phyloP scores from a whole-genome alignment of 2,113 vertebrate genomes.

The Tricholaema leucomelas region DNA sequence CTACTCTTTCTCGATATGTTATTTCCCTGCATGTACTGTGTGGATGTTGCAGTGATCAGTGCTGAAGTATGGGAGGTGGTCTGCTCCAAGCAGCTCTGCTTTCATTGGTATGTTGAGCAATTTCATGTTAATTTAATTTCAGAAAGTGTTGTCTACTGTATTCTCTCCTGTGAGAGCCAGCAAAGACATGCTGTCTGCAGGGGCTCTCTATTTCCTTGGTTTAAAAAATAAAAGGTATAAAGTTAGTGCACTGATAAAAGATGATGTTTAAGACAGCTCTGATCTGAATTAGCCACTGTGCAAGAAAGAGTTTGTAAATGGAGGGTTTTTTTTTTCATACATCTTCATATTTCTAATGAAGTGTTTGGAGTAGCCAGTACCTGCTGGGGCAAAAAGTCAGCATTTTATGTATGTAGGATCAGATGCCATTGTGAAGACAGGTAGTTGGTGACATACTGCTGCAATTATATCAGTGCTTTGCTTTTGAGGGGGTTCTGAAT shows the following conservation, averaged over 20 bases:
- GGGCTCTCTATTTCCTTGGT: neutral
- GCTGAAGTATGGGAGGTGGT: neutral
- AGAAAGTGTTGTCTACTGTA: neutral
- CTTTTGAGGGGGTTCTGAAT: neutral
- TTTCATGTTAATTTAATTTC: neutral
- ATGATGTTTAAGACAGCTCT: neutral
- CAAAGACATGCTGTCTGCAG: fast-evolving
- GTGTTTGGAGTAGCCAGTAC: neutral
- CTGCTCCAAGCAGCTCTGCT: neutral
- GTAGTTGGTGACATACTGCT: neutral
- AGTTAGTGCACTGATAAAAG: neutral
- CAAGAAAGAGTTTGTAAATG: neutral
- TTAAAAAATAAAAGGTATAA: neutral
- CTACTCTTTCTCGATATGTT: neutral
- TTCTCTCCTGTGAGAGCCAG: neutral
- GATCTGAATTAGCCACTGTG: neutral
- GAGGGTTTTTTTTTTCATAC: neutral
- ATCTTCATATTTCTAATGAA: neutral
- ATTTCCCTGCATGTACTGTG: neutral
- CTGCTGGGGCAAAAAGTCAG: neutral
- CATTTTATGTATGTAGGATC: neutral
- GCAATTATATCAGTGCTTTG: neutral
- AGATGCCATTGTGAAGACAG: neutral
- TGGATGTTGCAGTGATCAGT: neutral
- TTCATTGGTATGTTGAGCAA: neutral